Evolutionary conservation across 2,113 vertebrate species (phyloP).

Genomic region (Bubo bubo): DNA sequence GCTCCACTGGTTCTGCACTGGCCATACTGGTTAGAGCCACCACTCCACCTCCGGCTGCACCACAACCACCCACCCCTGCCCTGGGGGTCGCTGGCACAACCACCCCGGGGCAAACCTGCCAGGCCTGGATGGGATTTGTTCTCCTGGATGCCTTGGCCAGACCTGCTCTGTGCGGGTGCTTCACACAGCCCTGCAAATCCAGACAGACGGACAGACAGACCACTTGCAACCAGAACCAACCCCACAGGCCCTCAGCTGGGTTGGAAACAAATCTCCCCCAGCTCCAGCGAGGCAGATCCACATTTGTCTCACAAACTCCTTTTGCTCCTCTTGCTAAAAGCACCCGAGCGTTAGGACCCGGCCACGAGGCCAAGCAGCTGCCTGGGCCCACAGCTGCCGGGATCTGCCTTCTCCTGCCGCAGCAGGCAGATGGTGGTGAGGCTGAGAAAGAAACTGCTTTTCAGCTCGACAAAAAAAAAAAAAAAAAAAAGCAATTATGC

Average conservation of each 20-base stretch:
- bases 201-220: background rate
- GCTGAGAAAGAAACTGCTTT: constrained; percentile 25
- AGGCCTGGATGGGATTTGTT: background rate
- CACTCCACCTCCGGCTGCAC: background rate
- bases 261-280: background rate
- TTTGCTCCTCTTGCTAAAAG: background rate
- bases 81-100: background rate
- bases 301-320: background rate
- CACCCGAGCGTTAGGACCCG: background rate
- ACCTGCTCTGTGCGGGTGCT: background rate
- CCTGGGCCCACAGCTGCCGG: background rate
- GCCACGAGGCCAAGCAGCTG: background rate
- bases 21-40: background rate
- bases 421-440: constrained; percentile 41
- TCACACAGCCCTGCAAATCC: background rate
- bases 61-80: background rate
- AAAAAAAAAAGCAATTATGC: background rate
- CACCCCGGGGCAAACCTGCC: background rate
- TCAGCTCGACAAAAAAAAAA: background rate
- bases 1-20: constrained; percentile 28
- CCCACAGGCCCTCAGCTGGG: background rate
- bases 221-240: background rate
- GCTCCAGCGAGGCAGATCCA: background rate
- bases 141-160: background rate
- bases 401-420: constrained; percentile 11